phyloP scores from a whole-genome alignment of 2,113 vertebrate genomes.

The Equus przewalskii region DNA sequence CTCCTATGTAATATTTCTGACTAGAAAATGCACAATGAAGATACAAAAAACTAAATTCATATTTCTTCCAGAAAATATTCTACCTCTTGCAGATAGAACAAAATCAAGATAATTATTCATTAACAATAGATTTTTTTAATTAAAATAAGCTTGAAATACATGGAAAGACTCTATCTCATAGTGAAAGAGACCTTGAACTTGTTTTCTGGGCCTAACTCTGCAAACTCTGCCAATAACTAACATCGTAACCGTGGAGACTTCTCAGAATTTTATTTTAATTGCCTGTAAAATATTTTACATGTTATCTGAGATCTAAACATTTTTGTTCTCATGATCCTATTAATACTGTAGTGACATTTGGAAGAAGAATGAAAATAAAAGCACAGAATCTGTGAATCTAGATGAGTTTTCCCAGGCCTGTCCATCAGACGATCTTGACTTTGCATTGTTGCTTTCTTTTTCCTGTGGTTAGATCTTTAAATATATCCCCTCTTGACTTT shows the following conservation, averaged over 20 bases:
- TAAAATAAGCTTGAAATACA: slow-evolving; percentile 10
- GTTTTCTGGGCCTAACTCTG: neutral
- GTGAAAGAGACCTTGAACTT: neutral
- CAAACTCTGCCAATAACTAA: neutral
- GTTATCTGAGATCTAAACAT: neutral
- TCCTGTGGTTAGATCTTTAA: neutral
- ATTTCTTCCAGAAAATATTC: neutral
- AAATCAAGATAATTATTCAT: slow-evolving; percentile 1
- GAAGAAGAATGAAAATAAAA: neutral
- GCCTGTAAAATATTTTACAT: neutral
- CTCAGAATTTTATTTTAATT: slow-evolving; percentile 52
- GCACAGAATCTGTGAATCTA: neutral
- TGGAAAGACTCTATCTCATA: neutral
- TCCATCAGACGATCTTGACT: neutral
- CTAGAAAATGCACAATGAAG: neutral
- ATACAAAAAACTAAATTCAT: neutral
- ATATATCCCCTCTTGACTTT: neutral
- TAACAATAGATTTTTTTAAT: neutral
- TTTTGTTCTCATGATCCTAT: neutral
- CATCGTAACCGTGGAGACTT: neutral
- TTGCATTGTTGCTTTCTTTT: neutral
- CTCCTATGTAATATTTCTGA: neutral
- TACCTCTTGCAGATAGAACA: neutral
- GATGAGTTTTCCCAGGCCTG: neutral
- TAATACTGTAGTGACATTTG: neutral